Base-by-base conservation (phyloP, 2,113 vertebrate species). In the Vidua chalybeata region DNA sequence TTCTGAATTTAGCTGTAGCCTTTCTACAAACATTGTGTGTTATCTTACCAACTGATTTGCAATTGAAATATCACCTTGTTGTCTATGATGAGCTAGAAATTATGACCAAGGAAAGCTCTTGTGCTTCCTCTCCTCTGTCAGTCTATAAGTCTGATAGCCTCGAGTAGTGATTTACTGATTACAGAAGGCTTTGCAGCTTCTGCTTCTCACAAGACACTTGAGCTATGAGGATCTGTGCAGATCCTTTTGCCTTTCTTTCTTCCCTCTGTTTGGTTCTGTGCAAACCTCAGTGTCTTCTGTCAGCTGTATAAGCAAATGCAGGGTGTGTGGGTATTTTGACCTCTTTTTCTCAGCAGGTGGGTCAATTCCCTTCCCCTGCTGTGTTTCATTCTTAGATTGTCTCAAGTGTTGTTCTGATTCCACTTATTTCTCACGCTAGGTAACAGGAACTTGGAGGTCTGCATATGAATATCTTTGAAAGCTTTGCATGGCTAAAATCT, bases 371-470 rank as follows among this genome's bases (percentile, higher is more conserved):
- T 86, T 96, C 89, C 69, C 24, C 63, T 64, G 74, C 66, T 79
- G 3, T 69, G 89, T 96, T 95, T 96, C 28, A 1, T 79, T 96
- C 74, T 94, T 79, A 95, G 39, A 86, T 33, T 66, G 48, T 74
- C 71, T 69, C 46, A 67, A 67, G 24, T 46, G 59, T 74, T 21
- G 15, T 95, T 95, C 78, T 92, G 66, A 71, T 94, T 84, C 84
- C 41, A 56, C 35, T 90, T 91, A 35, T 10, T 90, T 90, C 84
- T 94, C 81, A 49, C 6, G 9, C 27, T 87, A 45, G 74, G 15
- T 68, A 81, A 91, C 84, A 84, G 73, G 87, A 94, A 94, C 90
- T 96, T 2, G 1, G 52, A 72, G 45, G 64, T 93, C 55, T 91
- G 35, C 28, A 41, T 62, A 56, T 41, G 73, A 69, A 46, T 93